Evolutionary conservation across 2,797 vertebrate genomes (phyloP), one percentile per base, ranked within the genome.

Genomic region (Falco columbarius): DNA sequence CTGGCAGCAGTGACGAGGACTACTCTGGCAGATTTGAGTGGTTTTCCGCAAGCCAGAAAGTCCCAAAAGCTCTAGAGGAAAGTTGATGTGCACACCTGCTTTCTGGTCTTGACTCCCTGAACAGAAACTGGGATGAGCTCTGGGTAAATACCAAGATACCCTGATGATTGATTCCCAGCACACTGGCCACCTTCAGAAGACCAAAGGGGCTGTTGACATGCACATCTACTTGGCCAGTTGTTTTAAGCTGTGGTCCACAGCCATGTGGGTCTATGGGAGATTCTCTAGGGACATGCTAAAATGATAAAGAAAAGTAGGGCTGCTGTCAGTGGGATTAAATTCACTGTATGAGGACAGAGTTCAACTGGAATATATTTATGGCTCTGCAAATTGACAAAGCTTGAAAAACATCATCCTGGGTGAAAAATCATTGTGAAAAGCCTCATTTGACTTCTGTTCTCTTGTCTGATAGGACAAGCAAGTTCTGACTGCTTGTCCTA

Each of bases 351-450:
- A 65, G 40, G 36, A 59, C 27, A 36, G 32, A 74, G 67, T 76
- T 92, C 58, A 73, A 30, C 40, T 24, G 74, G 32, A 73, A 67
- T 92, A 26, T 65, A 54, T 92, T 89, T 89, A 65, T 8, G 23
- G 65, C 46, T 89, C 65, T 93, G 67, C 72, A 89, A 82, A 90
- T 72, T 88, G 89, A 55, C 26, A 86, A 62, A 94, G 42, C 85
- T 95, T 85, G 80, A 90, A 95, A 92, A 93, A 54, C 49, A 89
- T 67, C 32, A 68, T 92, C 46, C 81, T 61, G 58, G 66, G 21
- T 94, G 54, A 94, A 95, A 95, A 91, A 88, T 27, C 32, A 23
- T 52, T 52, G 26, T 79, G 36, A 85, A 80, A 63, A 93, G 46
- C 49, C 66, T 93, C 51, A 38, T 93, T 94, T 93, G 66, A 90